Evolutionary conservation across 2,888 invertebrate genomes (phyloP).

Genomic region (Monochamus alternatus): DNA sequence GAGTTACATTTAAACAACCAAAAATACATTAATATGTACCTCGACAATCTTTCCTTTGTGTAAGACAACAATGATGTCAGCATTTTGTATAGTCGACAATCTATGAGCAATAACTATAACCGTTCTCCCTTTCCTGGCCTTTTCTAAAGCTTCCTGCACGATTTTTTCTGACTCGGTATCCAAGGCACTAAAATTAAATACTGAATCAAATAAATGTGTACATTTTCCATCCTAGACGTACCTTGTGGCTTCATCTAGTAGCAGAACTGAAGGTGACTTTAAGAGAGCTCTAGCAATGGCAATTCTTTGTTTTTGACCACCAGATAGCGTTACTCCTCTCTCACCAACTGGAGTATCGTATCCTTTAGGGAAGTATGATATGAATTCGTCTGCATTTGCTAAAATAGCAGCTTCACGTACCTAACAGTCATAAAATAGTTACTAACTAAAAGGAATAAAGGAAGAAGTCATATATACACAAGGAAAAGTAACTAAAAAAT

Average conservation of each 20-base stretch:
- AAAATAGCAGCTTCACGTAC: slow-evolving; percentile 85
- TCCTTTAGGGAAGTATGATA: slow-evolving; percentile 84
- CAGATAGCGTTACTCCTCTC: slow-evolving; percentile 91
- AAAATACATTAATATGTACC: slow-evolving; percentile 71
- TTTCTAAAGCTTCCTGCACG: slow-evolving; percentile 91
- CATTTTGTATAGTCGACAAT: slow-evolving; percentile 91
- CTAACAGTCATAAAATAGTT: slow-evolving; percentile 68
- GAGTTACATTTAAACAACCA: background rate
- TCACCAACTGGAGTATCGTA: slow-evolving; percentile 93
- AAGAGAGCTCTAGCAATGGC: slow-evolving; percentile 95
- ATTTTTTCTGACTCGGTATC: slow-evolving; percentile 94
- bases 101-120: slow-evolving; percentile 97
- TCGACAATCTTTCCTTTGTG: slow-evolving; percentile 88
- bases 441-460: too few relatives aligned
- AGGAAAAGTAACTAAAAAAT: too few relatives aligned
- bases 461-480: too few relatives aligned
- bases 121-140: slow-evolving; percentile 87
- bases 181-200: slow-evolving; percentile 79
- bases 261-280: slow-evolving; percentile 90
- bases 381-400: slow-evolving; percentile 96
- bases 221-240: slow-evolving; percentile 61
- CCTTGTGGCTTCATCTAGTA: slow-evolving; percentile 97
- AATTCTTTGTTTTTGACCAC: slow-evolving; percentile 95
- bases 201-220: too few relatives aligned
- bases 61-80: slow-evolving; percentile 93